These are phyloP conservation scores for Fratercula arctica DNA, from an alignment of 2,797 vertebrate species.

Conservation along the genomic window DNA sequence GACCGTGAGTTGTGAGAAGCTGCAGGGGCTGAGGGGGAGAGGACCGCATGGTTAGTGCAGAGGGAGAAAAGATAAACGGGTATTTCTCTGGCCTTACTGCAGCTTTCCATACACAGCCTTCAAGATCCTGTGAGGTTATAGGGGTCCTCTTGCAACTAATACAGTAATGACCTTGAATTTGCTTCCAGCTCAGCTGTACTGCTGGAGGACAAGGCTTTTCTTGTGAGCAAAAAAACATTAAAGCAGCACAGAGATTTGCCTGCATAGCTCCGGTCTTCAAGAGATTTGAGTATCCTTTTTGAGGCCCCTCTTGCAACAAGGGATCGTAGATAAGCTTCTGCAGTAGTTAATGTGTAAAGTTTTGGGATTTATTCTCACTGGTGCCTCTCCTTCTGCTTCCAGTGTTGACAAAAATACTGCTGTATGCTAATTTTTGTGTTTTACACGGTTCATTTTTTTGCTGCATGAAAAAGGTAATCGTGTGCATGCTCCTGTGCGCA, in stretches of 20 bases:
- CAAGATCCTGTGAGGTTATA: slow-evolving; percentile 15
- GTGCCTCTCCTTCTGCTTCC: neutral
- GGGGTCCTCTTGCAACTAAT: slow-evolving; percentile 36
- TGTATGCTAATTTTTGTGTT: neutral
- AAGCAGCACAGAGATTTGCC: slow-evolving; percentile 48
- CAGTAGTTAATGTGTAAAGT: slow-evolving; percentile 36
- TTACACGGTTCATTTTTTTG: neutral
- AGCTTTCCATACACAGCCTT: neutral
- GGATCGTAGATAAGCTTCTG: slow-evolving; percentile 54
- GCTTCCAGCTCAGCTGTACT: slow-evolving; percentile 45
- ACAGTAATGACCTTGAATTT: slow-evolving; percentile 63
- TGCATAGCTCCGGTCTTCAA: neutral
- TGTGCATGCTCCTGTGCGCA: neutral
- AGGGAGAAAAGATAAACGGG: slow-evolving; percentile 18
- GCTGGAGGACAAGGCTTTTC: slow-evolving; percentile 52
- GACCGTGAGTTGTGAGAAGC: neutral
- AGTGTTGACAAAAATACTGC: neutral
- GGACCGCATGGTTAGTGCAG: neutral
- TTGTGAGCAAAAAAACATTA: slow-evolving; percentile 43
- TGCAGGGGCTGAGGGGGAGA: neutral
- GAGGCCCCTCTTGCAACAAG: neutral
- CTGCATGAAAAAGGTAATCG: neutral
- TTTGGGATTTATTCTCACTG: neutral
- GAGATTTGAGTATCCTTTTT: slow-evolving; percentile 57
- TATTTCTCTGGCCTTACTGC: neutral